Conservation (phyloP, 2,888 invertebrate species). For the Euzophera pinguis region DNA sequence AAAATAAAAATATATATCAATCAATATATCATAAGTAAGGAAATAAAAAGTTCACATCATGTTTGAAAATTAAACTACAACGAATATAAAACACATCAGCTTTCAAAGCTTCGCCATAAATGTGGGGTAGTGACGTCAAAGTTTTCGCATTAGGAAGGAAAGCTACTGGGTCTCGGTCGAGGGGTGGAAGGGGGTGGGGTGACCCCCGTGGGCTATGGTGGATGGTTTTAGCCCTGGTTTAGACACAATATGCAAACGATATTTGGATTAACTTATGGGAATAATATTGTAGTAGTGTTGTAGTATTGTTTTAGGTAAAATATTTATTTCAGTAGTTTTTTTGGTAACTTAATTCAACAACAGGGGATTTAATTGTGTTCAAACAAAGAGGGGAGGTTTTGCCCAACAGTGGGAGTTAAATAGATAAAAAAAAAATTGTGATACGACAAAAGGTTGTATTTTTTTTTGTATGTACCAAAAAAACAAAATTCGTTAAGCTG, state of each 20-base stretch:
- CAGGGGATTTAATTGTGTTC: too few species aligned
- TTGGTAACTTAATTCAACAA: too few species aligned
- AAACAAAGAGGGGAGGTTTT: too few species aligned
- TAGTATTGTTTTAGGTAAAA: not conserved
- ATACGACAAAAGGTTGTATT: too few species aligned
- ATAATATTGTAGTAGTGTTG: slow-evolving; percentile 12
- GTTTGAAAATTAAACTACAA: not conserved
- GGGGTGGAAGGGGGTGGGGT: slow-evolving; percentile 26
- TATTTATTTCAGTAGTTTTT: too few species aligned
- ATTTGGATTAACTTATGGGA: slow-evolving; percentile 32
- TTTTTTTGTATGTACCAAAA: too few species aligned
- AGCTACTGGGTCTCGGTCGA: slow-evolving; percentile 68
- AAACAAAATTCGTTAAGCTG: too few species aligned
- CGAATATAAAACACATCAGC: slow-evolving; percentile 6
- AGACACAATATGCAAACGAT: not conserved
- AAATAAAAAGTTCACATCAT: too few species aligned
- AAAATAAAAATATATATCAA: not conserved
- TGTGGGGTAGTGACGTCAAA: slow-evolving; percentile 64
- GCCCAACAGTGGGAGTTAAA: too few species aligned
- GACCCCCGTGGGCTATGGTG: slow-evolving; percentile 31
- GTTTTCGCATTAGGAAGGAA: slow-evolving; percentile 63
- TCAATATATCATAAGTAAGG: not conserved
- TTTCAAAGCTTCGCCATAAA: slow-evolving; percentile 27
- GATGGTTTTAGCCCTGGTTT: slow-evolving; percentile 33
- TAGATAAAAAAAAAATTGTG: too few species aligned